Base-by-base conservation (phyloP, 2,888 invertebrate species). In the Stenodema calcarata region DNA sequence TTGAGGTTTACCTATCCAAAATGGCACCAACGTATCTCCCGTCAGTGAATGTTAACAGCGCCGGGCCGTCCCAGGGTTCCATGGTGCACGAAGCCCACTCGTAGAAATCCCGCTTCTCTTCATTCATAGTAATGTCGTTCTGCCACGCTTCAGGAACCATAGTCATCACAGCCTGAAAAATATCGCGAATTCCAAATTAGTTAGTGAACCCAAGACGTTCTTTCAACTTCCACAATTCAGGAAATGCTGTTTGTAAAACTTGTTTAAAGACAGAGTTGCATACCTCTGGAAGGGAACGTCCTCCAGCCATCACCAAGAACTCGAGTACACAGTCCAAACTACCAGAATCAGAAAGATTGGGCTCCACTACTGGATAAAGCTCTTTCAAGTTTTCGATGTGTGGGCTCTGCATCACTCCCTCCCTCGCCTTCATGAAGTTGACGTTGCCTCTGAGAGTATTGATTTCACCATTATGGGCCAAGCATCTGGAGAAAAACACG, bases 71-170 rank as follows among this genome's bases (percentile, higher is more conserved):
- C 99, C 99, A 99, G 0, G 99, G 99, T 91, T 99, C 99, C 99
- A 99, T 99, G 23, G 95, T 96, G 90, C 96, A 99, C 0, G 98
- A 96, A 16, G 98, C 96, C 99, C 99, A 99, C 89, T 97, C 96
- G 92, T 99, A 99, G 91, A 98, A 99, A 90, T 97, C 96, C 81
- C 96, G 94, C 92, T 98, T 99, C 90, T 97, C 97, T 88, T 94
- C 93, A 0, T 96, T 93, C 99, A 99, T 99, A 35, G 96, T 95
- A 88, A 94, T 92, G 91, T 97, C 98, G 91, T 98, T 97, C 92
- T 99, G 98, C 99, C 99, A 99, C 0, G 99, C 99, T 91, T 99
- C 99, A 0, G 99, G 99, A 73, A 98, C 98, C 99, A 99, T 99
- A 0, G 98, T 99, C 97, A 99, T 98, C 62, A 99, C 97, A 73